Conservation (phyloP, 2,113 vertebrate genomes). For the Oxyruncus cristatus region DNA sequence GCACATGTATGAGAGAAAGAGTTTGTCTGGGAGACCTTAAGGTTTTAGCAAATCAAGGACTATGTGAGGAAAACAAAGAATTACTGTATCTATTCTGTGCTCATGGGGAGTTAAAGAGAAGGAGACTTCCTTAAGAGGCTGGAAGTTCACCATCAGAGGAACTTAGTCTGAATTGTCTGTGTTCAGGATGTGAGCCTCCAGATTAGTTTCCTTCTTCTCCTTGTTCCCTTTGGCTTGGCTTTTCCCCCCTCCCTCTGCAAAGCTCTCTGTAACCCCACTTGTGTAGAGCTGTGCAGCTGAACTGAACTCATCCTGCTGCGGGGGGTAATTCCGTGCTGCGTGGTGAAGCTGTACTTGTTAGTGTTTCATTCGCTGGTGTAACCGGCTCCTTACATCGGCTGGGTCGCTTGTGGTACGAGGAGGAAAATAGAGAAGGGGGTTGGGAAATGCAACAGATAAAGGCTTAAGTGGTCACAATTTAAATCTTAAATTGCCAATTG, state of each 20-base stretch:
- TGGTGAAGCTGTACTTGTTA: background rate
- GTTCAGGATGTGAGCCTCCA: background rate
- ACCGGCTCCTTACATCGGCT: background rate
- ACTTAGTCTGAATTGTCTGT: background rate
- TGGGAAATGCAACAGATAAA: background rate
- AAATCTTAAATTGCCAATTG: constrained; percentile 49
- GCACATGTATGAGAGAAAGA: background rate
- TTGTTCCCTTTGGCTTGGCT: background rate
- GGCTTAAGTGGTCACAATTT: constrained; percentile 49
- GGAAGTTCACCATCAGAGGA: background rate
- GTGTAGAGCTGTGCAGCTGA: background rate
- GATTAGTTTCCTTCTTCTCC: background rate
- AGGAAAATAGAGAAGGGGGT: background rate
- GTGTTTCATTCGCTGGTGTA: background rate
- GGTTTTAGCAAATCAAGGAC: background rate
- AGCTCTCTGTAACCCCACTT: background rate
- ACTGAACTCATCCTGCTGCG: background rate
- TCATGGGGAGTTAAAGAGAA: background rate
- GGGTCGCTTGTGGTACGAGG: background rate
- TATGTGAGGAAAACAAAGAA: background rate
- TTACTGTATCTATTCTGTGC: background rate
- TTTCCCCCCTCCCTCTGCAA: background rate
- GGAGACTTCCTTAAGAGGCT: background rate
- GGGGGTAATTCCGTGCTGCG: accelerated
- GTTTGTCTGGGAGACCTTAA: background rate